Conservation (phyloP, 2,113 vertebrate species). For the Chionodraco myersi region DNA sequence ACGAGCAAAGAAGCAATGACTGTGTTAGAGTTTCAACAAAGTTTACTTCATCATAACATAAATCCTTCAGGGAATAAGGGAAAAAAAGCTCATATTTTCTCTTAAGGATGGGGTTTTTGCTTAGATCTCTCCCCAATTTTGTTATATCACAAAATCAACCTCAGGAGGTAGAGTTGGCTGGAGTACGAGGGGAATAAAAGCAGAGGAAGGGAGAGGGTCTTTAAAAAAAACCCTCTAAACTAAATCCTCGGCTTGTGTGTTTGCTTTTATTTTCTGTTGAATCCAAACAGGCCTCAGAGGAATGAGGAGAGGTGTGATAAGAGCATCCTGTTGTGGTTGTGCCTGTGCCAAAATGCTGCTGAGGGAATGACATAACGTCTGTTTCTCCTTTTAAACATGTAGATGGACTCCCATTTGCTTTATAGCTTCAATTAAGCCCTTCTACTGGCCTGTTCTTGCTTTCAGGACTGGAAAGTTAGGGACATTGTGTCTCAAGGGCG, state of each 20-base stretch:
- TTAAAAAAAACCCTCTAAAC: slow-evolving; percentile 2
- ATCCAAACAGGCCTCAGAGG: slow-evolving; percentile 48
- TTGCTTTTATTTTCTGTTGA: slow-evolving; percentile 37
- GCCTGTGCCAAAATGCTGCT: slow-evolving; percentile 46
- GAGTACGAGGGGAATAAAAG: neutral
- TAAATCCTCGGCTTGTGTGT: slow-evolving; percentile 9
- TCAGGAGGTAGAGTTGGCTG: slow-evolving; percentile 16
- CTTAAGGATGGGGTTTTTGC: neutral
- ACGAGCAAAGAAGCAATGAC: neutral
- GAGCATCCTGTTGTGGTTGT: slow-evolving; percentile 52
- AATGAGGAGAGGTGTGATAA: slow-evolving; percentile 58
- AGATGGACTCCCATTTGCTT: slow-evolving; percentile 34
- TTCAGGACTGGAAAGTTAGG: slow-evolving; percentile 13
- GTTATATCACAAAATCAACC: slow-evolving; percentile 2
- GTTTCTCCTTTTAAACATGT: slow-evolving; percentile 48
- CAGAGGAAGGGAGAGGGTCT: neutral
- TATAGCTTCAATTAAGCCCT: slow-evolving; percentile 38
- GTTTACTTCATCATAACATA: neutral
- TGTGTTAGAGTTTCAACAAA: neutral
- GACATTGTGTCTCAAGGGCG: slow-evolving; percentile 36
- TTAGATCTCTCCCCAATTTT: slow-evolving; percentile 1
- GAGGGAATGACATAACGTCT: slow-evolving; percentile 62
- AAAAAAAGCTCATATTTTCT: neutral
- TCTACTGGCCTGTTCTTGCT: slow-evolving; percentile 7
- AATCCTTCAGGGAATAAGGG: neutral